Base-by-base conservation (phyloP, 2,888 invertebrate genomes). In the Pycnomerus fuliginosus region DNA sequence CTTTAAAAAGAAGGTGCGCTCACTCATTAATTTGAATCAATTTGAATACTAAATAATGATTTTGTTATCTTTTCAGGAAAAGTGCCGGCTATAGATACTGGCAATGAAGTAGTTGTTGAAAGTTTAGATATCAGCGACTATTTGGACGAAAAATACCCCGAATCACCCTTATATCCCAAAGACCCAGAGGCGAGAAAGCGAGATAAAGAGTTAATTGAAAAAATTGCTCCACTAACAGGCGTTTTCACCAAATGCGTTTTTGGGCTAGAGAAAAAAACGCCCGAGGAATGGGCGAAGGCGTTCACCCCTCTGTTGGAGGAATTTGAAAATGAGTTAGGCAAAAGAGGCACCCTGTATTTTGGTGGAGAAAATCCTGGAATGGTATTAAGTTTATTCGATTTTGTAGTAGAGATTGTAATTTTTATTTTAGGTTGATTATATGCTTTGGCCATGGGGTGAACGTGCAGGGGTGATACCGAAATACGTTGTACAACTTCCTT, bases 41-140 rank as follows among this genome's bases (percentile, higher is more conserved):
- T n/a, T 20, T 20, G 8, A 20, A 20, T 20, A 20, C 4, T 20
- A 5, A 5, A 5, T 20, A 4, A 20, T 20, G 20, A 20, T 5
- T 20, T 20, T 8, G 8, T 20, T 20, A 20, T 5, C 4, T 20
- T 20, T 20, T 20, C 8, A 43, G 79, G 77, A 14, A 71, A 76
- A 59, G 74, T 75, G 17, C 74, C 74, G 1, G 67, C 68, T 3
- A 61, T 73, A 20, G 71, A 74, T 47, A 49, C 54, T 1, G 74
- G 74, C 47, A 67, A 68, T 16, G 64, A 71, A 52, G 56, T 77
- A 2, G 48, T 80, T 1, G 70, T 72, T 14, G 80, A 80, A 56
- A 79, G 79, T 25, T 56, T 72, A n/a, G 70, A 71, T 7, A 76
- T 79, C 48, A 69, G 73, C 14, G 75, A 80, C 44, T 80, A 74